A percentile compares a stretch with the other conserved stretches of the same genome.
Conservation (phyloP, 2,888 invertebrate species). For the Pherbina coryleti region DNA sequence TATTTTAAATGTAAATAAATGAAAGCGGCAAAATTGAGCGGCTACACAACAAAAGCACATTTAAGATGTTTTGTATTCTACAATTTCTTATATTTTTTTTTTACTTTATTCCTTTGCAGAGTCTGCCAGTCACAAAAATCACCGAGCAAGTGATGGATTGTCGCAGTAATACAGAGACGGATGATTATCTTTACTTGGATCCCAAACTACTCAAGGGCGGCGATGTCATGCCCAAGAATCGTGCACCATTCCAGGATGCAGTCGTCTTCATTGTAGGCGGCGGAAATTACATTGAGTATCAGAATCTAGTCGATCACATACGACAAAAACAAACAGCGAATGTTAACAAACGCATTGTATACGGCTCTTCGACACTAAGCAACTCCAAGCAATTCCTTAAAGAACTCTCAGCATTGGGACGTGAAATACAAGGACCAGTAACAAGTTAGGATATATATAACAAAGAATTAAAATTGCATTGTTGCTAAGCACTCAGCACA, state of each 20-base stretch:
- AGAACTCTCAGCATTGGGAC: slow-evolving; percentile 85
- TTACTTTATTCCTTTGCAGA: slow-evolving; percentile 72
- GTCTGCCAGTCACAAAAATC: slow-evolving; percentile 92
- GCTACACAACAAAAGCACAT: background rate
- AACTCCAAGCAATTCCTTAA: slow-evolving; percentile 95
- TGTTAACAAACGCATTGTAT: slow-evolving; percentile 84
- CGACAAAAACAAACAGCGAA: slow-evolving; percentile 85
- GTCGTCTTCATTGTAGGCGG: slow-evolving; percentile 93
- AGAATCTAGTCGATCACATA: slow-evolving; percentile 95
- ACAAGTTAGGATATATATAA: slow-evolving; percentile 61
- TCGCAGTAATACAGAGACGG: slow-evolving; percentile 81
- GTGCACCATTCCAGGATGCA: slow-evolving; percentile 85
- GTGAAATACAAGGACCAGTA: slow-evolving; percentile 73
- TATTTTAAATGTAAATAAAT: background rate
- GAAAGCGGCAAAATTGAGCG: background rate
- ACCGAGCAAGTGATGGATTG: slow-evolving; percentile 91
- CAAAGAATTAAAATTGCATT: slow-evolving; percentile 45
- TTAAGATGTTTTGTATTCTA: background rate
- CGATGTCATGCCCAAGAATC: slow-evolving; percentile 76
- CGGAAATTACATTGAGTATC: slow-evolving; percentile 99
- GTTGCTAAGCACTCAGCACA: slow-evolving; percentile 44
- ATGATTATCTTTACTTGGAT: slow-evolving; percentile 94
- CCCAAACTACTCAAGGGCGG: slow-evolving; percentile 89
- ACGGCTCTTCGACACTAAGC: slow-evolving; percentile 94
- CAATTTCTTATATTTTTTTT: background rate